Evolutionary conservation across 23 tunicate genomes (phyloP), one percentile per base, ranked within the genome.

Genomic region (Corella eumyota): DNA sequence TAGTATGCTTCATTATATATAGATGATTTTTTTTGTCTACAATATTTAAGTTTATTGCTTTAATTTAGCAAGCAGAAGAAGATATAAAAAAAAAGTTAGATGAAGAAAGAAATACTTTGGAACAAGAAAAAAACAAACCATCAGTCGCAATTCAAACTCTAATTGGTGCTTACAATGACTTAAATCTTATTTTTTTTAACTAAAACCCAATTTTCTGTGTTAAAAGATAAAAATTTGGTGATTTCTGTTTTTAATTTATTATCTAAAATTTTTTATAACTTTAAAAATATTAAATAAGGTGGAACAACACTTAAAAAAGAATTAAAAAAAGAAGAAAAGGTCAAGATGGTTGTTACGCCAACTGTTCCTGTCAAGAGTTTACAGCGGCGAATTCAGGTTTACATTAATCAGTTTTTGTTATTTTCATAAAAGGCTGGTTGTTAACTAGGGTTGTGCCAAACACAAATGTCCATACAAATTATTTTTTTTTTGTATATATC

Each of bases 371-470:
- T 57, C 48, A 61, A 64, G 13, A 69, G 85, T 26, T 20, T 77
- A 64, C 85, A 77, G 36, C 73, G 95, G 19, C 57, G 95, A 36
- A 85, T 85, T 46, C 85, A 68, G 67, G 83, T 72, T 13, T n/a
- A n/a, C n/a, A n/a, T n/a, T n/a, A n/a, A n/a, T 44, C n/a, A n/a
- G n/a, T n/a, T n/a, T n/a, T n/a, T n/a, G n/a, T n/a, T n/a, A n/a
- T n/a, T n/a, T n/a, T n/a, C n/a, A n/a, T n/a, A n/a, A n/a, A n/a
- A n/a, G n/a, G n/a, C n/a, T n/a, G n/a, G n/a, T n/a, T n/a, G n/a
- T n/a, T n/a, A n/a, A n/a, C n/a, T n/a, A n/a, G n/a, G n/a, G n/a
- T n/a, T n/a, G n/a, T n/a, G n/a, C n/a, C n/a, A n/a, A n/a, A n/a
- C n/a, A n/a, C n/a, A n/a, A n/a, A n/a, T n/a, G n/a, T n/a, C n/a